phyloP scores from a whole-genome alignment of 1,140 invertebrate species.

The Microplitis mediator region DNA sequence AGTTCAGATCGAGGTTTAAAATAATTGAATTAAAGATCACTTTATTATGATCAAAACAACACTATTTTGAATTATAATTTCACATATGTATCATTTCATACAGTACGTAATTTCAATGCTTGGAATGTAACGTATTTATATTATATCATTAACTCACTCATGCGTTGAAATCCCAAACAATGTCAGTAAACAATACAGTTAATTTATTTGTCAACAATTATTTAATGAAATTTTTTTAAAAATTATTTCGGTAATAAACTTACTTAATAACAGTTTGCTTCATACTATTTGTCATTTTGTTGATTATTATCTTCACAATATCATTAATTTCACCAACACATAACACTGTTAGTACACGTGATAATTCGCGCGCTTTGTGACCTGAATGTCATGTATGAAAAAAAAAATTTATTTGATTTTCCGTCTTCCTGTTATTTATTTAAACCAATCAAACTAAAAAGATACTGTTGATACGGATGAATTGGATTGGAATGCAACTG shows the following conservation, averaged over 20 bases:
- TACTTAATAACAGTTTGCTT: constrained; percentile 61
- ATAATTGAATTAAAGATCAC: too few species aligned
- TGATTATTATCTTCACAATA: neutral
- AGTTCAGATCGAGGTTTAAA: too few species aligned
- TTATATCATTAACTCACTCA: neutral
- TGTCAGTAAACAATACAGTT: too few species aligned
- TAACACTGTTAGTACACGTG: constrained; percentile 30
- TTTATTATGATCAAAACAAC: neutral
- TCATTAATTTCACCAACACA: constrained; percentile 38
- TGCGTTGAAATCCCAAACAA: neutral
- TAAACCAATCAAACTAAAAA: constrained; percentile 14
- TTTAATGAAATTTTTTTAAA: too few species aligned
- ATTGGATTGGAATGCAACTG: constrained; percentile 56
- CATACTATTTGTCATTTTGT: constrained; percentile 58
- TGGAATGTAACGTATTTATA: neutral
- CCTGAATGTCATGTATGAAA: neutral
- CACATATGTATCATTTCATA: neutral
- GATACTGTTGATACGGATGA: constrained; percentile 37
- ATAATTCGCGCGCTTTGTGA: neutral
- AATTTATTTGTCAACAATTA: neutral
- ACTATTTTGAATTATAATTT: neutral
- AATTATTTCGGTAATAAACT: constrained; percentile 36
- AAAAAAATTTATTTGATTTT: neutral
- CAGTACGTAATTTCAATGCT: constrained; percentile 21
- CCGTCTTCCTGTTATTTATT: constrained; percentile 3